These are phyloP conservation scores for Pseudotriccus pelzelni DNA, from an alignment of 2,797 vertebrate species.

Conservation along the genomic window DNA sequence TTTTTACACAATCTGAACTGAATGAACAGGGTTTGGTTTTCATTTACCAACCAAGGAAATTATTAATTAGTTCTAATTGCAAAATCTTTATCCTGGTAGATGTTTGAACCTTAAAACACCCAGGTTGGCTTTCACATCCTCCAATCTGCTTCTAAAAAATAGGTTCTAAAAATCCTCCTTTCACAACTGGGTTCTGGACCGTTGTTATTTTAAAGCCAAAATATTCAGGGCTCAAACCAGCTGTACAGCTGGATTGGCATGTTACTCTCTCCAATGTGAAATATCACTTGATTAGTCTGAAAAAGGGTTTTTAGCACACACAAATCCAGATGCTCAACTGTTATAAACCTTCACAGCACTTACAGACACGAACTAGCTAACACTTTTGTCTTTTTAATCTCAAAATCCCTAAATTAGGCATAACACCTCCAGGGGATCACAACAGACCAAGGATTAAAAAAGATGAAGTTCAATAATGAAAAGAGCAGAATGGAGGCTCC, in stretches of 20 bases:
- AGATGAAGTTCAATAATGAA: background rate
- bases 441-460: background rate
- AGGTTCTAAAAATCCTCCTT: background rate
- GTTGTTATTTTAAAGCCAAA: background rate
- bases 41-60: background rate
- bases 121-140: background rate
- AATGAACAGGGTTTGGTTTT: background rate
- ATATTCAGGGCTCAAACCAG: background rate
- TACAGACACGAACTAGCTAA: background rate
- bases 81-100: background rate
- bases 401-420: background rate
- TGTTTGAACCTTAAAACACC: background rate
- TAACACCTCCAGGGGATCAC: background rate
- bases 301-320: background rate
- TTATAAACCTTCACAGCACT: background rate
- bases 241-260: background rate
- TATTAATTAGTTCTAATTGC: background rate
- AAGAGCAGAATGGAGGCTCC: background rate
- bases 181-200: background rate
- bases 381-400: background rate
- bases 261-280: background rate
- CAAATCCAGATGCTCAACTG: background rate
- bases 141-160: background rate
- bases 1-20: slow-evolving; percentile 30
- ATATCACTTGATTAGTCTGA: background rate